A percentile compares a stretch with the other conserved stretches of the same genome.
These are phyloP conservation scores for Ctenodactylus gundi DNA, from an alignment of 2,113 vertebrate genomes.

Conservation along the genomic window DNA sequence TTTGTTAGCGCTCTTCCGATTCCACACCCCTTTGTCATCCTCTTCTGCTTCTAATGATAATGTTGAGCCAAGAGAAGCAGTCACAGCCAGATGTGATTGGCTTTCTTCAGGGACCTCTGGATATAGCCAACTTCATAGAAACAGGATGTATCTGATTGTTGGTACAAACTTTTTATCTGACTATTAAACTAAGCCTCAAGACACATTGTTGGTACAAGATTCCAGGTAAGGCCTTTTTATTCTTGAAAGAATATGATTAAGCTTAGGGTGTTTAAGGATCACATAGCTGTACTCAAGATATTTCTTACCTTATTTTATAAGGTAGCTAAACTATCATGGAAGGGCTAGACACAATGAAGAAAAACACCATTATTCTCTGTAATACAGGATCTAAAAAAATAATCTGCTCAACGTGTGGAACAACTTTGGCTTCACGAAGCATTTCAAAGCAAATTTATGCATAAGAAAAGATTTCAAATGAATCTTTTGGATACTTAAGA, in stretches of 20 bases:
- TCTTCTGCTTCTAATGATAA: not conserved
- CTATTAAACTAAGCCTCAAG: not conserved
- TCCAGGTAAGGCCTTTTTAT: not conserved
- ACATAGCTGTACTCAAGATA: conserved; percentile 2
- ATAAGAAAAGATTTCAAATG: conserved; percentile 27
- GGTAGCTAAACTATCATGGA: not conserved
- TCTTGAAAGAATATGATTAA: conserved; percentile 10
- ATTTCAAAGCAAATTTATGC: not conserved
- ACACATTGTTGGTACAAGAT: not conserved
- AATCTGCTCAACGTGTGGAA: not conserved
- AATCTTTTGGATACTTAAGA: not conserved
- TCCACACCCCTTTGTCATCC: not conserved
- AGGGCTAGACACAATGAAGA: not conserved
- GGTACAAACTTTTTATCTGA: not conserved
- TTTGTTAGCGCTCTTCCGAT: not conserved
- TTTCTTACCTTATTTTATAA: not conserved
- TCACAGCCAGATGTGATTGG: conserved; percentile 1
- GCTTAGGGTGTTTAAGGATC: conserved; percentile 1
- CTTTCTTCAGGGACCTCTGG: conserved; percentile 6
- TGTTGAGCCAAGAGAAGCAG: not conserved
- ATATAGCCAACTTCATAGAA: conserved; percentile 8
- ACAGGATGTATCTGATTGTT: not conserved
- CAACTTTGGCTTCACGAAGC: not conserved
- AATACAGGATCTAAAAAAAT: not conserved
- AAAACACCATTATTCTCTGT: not conserved